Evolutionary conservation across 2,888 invertebrate species (phyloP), one percentile per base, ranked within the genome.

Genomic region (Acanthosepion lycidas): DNA sequence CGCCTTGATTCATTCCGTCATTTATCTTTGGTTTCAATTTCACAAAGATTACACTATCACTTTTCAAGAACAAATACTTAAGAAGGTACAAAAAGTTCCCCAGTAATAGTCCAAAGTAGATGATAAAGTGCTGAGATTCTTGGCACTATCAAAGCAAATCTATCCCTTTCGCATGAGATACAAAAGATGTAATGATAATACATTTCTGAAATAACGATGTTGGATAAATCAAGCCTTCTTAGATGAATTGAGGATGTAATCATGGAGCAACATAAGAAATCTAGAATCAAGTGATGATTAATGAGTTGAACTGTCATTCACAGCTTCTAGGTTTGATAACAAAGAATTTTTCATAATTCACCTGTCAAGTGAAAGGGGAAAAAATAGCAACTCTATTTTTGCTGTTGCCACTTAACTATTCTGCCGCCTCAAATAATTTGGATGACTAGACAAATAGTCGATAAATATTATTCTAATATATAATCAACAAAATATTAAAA

Each of bases 231-330:
- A 78, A 78, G n/a, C 33, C 78, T 33, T 78, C 78, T 78, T n/a
- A 78, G 78, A 15, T 78, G 78, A n/a, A n/a, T 78, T 33, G n/a
- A 78, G n/a, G n/a, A 78, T 78, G n/a, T n/a, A 78, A 78, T 78
- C 78, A 78, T 78, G 78, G 33, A 78, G n/a, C 78, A 78, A n/a
- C 78, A 78, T 78, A n/a, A 78, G 33, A 78, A 78, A 78, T 78
- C n/a, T 78, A 33, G 78, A 78, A 78, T 33, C 9, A 78, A 78
- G 78, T 78, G 78, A 78, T 78, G 78, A 78, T 78, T 78, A 78
- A 78, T 78, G 78, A 78, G 78, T n/a, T 78, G 15, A 78, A 33
- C 78, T 78, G 78, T 78, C 78, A 78, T 33, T 78, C 33, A n/a
- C 78, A 78, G n/a, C 1, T 33, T 15, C 15, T 12, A n/a, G 12